Evolutionary conservation across 1,140 invertebrate genomes (phyloP), one percentile per base, ranked within the genome.

Genomic region (Heliothis subflexa): DNA sequence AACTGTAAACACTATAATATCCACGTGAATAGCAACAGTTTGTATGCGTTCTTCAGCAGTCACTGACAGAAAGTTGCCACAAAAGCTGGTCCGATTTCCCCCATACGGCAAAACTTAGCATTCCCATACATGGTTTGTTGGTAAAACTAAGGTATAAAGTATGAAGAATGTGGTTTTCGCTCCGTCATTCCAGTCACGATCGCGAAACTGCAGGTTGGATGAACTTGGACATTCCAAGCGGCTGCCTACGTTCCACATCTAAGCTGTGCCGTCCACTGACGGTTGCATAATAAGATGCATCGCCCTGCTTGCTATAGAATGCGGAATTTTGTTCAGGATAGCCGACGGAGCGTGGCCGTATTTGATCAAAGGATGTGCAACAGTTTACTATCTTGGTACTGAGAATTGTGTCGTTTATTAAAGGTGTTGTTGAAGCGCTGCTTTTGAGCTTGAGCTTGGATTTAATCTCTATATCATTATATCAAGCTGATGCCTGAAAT

Each of bases 111-210:
- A 49, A 70, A 70, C 47, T 40, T 28, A 62, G 28, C 18, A 40
- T 57, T 45, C 54, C 54, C 54, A 74, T 74, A 74, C 55, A 74
- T 25, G 55, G 40, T 74, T 57, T 72, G 28, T 45, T 47, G n/a
- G 55, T 61, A 74, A 40, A 71, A 71, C 68, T 54, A 33, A 55
- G 52, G 68, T 71, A 54, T 71, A 55, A 71, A 74, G 71, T 59
- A 49, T 74, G 40, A 74, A 74, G 71, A 74, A 74, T 74, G 71
- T 61, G 55, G 71, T 59, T 74, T 74, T 74, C 71, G 71, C 71
- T 74, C 71, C 33, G 16, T 74, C 71, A 74, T 74, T 61, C 71
- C 10, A 74, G 71, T 74, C 71, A 74, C 71, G 71, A 49, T 25
- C 55, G 40, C 49, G 55, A 74, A 74, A 74, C 71, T 74, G 71